Base-by-base conservation (phyloP, 2,113 vertebrate species). In the Neomonachus schauinslandi region DNA sequence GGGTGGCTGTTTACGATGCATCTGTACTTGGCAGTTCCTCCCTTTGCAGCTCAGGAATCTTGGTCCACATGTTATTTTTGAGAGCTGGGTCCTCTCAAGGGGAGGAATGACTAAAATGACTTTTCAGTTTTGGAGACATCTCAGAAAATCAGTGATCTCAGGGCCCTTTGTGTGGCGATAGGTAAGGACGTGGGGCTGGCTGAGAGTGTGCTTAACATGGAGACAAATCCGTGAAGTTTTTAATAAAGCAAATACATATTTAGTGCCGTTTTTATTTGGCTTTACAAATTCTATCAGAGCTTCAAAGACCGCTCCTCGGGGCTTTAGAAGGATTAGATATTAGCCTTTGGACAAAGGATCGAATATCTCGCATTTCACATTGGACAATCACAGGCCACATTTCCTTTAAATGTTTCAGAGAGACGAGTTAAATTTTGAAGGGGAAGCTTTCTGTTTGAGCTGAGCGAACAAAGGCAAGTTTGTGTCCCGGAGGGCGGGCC, bases 381-480 rank as follows among this genome's bases (percentile, higher is more conserved):
- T 26, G 31, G 61, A 69, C 96, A 91, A 94, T 88, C 92, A 67
- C 0, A 59, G 80, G 92, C 65, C 61, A 71, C 36, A 39, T 74
- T 92, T 55, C 65, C 61, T 95, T 71, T 61, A 39, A 36, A 19
- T 61, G 86, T 95, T 79, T 90, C 42, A 8, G 57, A 86, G 49
- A 97, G 72, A 85, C 79, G 53, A 87, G 92, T 91, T 71, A 76
- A 96, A 88, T 92, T 96, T 96, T 93, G 95, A 96, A 96, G 94
- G 89, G 19, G 74, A 67, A 51, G 63, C 65, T 83, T 95, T 97
- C 67, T 81, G 39, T 85, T 94, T 69, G 89, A 96, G 87, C 87
- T 67, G 18, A 9, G 4, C n/a, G 94, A 96, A 98, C 92, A 98
- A 98, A 98, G 96, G 84, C 76, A 87, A 94, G 96, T 92, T 94